Base-by-base conservation (phyloP, 2,888 invertebrate species). In the Drosophila sordidula region DNA sequence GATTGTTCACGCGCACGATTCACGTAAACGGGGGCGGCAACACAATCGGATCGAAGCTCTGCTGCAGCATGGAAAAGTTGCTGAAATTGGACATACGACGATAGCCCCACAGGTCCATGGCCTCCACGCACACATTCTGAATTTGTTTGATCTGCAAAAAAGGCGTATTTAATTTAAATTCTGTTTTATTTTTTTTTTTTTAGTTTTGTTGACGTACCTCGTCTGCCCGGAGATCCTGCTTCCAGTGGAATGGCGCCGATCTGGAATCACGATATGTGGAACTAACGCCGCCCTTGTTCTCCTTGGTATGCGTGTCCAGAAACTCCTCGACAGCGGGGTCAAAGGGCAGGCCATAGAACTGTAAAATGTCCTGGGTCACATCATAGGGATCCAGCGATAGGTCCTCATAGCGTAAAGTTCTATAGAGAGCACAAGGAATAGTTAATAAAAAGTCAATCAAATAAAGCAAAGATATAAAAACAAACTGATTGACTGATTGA, bases 231-330 rank as follows among this genome's bases (percentile, higher is more conserved):
- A 97, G 93, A 90, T 96, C 95, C 72, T 93, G 94, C 83, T 95
- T 95, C 97, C 97, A 97, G 91, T 96, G 96, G 91, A 97, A 97
- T 73, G 97, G 97, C 74, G 97, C 96, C 61, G 95, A 95, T 89
- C 95, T 95, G n/a, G 97, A 96, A 90, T 97, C 95, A 63, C 97
- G 94, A 92, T 95, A 97, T 38, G 97, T 97, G 89, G 97, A 97
- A 76, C 96, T 97, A 36, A 97, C 96, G 16, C 97, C 97, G 3
- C 96, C 97, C 18, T 95, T 94, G 89, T 97, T 95, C 54, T 94
- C 93, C 90, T 95, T 96, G 12, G 97, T 97, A 91, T 97, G 97
- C 1, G 96, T 95, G 83, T 96, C 95, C 61, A 97, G 93, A 91
- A 96, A 97, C 77, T 94, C 94, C 70, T 94, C 94, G 3, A 97